These are phyloP conservation scores for Nasonia giraulti DNA, from an alignment of 1,140 invertebrate genomes.

Conservation along the genomic window DNA sequence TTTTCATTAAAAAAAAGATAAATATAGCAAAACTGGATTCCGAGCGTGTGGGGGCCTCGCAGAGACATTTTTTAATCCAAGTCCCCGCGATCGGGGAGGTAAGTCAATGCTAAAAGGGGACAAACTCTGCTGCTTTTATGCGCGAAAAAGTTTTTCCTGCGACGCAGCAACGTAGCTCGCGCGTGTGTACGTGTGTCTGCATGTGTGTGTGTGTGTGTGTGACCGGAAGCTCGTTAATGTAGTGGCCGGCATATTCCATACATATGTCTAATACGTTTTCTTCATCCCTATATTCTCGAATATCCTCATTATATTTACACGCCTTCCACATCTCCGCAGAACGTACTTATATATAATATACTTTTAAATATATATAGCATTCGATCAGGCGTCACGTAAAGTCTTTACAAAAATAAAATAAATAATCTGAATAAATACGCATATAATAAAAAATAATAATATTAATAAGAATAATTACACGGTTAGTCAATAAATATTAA, in stretches of 20 bases:
- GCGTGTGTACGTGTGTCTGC: neutral
- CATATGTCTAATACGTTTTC: constrained; percentile 21
- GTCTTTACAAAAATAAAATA: constrained; percentile 73
- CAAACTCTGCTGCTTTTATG: neutral
- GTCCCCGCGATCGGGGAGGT: constrained; percentile 32
- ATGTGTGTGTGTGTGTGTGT: neutral
- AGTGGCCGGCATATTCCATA: constrained; percentile 27
- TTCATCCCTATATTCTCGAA: neutral
- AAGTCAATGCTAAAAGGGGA: constrained; percentile 43
- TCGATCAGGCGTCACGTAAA: constrained; percentile 65
- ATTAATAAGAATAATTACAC: constrained; percentile 59
- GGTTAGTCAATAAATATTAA: constrained; percentile 72
- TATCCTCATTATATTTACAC: constrained; percentile 35
- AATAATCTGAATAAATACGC: constrained; percentile 74
- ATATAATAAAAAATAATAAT: constrained; percentile 58
- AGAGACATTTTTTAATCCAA: constrained; percentile 19
- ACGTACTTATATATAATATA: constrained; percentile 54
- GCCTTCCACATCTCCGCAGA: constrained; percentile 23
- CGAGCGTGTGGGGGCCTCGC: constrained; percentile 2
- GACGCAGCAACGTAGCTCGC: constrained; percentile 39
- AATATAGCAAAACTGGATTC: neutral
- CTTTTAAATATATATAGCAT: constrained; percentile 67
- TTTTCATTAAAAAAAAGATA: constrained; percentile 17
- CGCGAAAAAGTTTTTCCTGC: neutral
- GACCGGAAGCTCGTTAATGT: constrained; percentile 39